Evolutionary conservation across 2,797 vertebrate species (phyloP).

Genomic region (Coilia nasus): DNA sequence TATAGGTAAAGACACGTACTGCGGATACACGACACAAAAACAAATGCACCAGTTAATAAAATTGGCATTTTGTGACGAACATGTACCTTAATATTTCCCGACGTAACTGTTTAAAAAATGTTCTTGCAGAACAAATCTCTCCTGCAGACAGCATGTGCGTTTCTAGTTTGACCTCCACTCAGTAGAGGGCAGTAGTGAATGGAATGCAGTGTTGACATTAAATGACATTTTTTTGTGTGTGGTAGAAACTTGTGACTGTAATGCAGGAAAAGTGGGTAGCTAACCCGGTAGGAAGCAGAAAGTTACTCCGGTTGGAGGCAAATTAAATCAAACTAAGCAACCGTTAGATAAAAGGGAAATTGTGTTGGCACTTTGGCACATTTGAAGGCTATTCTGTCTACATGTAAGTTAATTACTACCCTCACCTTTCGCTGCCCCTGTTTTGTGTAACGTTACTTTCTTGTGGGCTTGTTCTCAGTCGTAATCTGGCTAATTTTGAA

Average conservation of each 20-base stretch:
- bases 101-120: neutral
- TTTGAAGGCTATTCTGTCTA: neutral
- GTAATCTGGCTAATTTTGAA: neutral
- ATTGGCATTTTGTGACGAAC: no score
- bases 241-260: conserved; percentile 3
- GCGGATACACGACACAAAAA: no score
- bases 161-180: neutral
- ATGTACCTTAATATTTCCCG: no score
- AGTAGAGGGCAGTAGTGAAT: conserved; percentile 4
- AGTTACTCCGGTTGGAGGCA: neutral
- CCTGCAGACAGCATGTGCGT: neutral
- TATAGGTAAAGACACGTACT: no score
- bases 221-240: no score
- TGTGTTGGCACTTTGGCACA: neutral
- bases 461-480: neutral
- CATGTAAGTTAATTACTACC: neutral
- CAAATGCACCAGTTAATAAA: no score
- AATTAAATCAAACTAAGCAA: neutral
- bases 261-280: conserved; percentile 4
- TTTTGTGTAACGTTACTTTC: neutral
- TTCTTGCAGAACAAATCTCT: neutral
- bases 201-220: neutral
- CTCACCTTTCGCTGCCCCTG: neutral
- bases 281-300: conserved; percentile 2
- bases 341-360: neutral